Evolutionary conservation across 2,113 vertebrate species (phyloP).

Genomic region (Andinoacara biseriatus): DNA sequence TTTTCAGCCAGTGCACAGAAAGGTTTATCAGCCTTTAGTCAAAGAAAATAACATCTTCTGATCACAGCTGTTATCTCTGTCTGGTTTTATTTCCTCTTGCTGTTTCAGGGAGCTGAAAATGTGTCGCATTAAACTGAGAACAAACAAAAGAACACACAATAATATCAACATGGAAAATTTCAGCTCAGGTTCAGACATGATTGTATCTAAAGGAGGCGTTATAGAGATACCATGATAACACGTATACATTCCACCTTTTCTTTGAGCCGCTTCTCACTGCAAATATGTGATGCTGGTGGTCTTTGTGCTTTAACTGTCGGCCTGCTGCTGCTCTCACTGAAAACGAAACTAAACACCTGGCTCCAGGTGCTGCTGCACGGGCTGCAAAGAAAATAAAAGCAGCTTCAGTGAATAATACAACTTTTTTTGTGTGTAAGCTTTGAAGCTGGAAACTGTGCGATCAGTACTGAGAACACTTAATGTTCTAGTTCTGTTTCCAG

Average conservation of each 20-base stretch:
- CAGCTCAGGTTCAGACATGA: not conserved
- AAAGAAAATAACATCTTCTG: not conserved
- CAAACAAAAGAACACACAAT: no score
- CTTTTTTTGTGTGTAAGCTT: not conserved
- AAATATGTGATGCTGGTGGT: not conserved
- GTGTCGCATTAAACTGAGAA: not conserved
- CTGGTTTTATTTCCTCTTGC: not conserved
- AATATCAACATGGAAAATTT: not conserved
- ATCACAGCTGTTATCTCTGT: not conserved
- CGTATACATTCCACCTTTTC: not conserved
- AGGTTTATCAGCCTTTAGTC: no score
- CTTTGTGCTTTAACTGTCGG: not conserved
- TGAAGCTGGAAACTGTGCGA: no score
- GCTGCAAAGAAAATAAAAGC: not conserved
- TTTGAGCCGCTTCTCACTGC: rapidly evolving
- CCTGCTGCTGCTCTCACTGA: not conserved
- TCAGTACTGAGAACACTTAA: no score
- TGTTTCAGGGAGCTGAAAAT: not conserved
- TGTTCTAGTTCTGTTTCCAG: no score
- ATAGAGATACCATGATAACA: not conserved
- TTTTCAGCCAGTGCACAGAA: no score
- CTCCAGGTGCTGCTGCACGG: not conserved
- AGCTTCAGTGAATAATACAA: rapidly evolving
- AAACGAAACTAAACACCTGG: not conserved
- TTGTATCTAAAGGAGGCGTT: not conserved